Percentiles rank a stretch among this genome's conserved stretches.
These are phyloP conservation scores for Microtus californicus DNA, from an alignment of 2,797 vertebrate genomes.

Conservation along the genomic window DNA sequence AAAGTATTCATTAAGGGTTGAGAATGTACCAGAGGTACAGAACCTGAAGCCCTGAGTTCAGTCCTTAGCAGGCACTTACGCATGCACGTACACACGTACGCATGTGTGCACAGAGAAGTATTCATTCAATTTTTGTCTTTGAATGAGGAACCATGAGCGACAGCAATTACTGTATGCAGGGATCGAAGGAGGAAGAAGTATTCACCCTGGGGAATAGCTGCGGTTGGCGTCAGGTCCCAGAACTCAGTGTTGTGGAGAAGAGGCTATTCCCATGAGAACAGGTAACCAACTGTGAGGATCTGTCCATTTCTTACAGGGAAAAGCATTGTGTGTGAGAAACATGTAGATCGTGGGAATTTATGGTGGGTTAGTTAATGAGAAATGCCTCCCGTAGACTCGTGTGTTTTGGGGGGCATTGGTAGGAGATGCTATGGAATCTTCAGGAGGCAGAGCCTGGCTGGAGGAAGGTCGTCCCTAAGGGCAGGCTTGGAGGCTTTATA, in stretches of 20 bases:
- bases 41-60: neutral
- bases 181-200: neutral
- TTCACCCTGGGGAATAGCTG: neutral
- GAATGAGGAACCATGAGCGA: neutral
- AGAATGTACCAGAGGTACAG: neutral
- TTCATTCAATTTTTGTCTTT: neutral
- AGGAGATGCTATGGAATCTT: neutral
- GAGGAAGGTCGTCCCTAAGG: neutral
- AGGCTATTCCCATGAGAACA: neutral
- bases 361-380: neutral
- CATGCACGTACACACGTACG: neutral
- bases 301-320: conserved; percentile 92
- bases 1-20: neutral
- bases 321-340: conserved; percentile 91
- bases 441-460: neutral
- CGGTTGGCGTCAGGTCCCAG: neutral
- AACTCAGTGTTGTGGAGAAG: neutral
- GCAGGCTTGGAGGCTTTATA: neutral
- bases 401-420: neutral
- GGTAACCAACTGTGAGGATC: neutral
- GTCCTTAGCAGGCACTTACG: neutral
- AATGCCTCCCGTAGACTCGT: too few relatives aligned
- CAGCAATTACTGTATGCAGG: neutral
- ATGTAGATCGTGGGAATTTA: conserved; percentile 91
- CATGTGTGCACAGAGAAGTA: neutral